Percentiles rank a stretch among this genome's conserved stretches.
These are phyloP conservation scores for Chaetops frenatus DNA, from an alignment of 2,113 vertebrate genomes.

Conservation along the genomic window DNA sequence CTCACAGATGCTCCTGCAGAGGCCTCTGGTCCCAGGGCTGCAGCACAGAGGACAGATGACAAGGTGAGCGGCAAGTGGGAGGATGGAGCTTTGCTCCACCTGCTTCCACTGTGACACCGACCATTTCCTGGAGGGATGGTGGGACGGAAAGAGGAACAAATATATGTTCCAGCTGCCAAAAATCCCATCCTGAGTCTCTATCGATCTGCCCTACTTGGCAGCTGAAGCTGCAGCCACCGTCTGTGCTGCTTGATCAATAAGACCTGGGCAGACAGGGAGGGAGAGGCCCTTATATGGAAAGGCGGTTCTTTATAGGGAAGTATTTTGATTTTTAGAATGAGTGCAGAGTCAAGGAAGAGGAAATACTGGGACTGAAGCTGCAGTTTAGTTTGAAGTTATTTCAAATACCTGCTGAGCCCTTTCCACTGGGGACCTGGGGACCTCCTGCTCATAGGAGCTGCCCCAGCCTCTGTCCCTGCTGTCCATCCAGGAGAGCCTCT, in stretches of 20 bases:
- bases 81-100: not conserved
- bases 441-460: not conserved
- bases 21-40: not conserved
- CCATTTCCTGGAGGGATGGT: not conserved
- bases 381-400: not conserved
- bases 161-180: conserved; percentile 35
- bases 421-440: not conserved
- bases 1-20: fast-evolving
- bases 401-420: conserved; percentile 8
- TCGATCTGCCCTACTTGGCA: conserved; percentile 67
- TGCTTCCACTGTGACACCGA: not conserved
- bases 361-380: not conserved
- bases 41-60: not conserved
- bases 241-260: conserved; percentile 46
- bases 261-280: not conserved
- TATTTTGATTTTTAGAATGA: not conserved
- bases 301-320: not conserved
- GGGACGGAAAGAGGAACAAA: not conserved
- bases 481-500: not conserved
- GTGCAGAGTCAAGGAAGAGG: conserved; percentile 7
- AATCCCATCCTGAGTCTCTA: conserved; percentile 9
- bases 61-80: not conserved
- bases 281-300: not conserved
- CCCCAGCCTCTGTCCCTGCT: not conserved
- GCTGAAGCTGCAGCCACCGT: conserved; percentile 21